Conservation (phyloP, 2,113 vertebrate genomes). For the Vanacampus margaritifer region DNA sequence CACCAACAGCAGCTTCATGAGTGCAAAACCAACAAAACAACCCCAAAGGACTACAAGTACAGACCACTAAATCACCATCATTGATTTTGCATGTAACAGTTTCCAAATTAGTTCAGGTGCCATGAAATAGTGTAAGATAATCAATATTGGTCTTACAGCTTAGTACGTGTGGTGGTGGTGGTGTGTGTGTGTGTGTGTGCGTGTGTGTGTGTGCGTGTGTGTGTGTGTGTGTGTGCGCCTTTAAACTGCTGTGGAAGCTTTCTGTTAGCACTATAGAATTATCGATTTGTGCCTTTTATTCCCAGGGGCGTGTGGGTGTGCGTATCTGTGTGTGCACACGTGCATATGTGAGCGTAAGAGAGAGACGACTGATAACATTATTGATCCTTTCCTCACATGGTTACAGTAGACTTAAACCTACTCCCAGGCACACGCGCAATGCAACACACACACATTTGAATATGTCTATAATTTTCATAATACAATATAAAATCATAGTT, state of each 20-base stretch:
- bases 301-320: conserved; percentile 9
- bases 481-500: not conserved
- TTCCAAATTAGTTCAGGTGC: conserved; percentile 32
- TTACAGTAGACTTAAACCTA: conserved; percentile 45
- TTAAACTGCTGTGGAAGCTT: conserved; percentile 55
- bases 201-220: conserved; percentile 9
- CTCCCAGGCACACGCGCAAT: not conserved
- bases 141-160: conserved; percentile 11
- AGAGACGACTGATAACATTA: conserved; percentile 30
- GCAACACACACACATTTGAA: conserved; percentile 6
- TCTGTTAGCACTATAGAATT: conserved; percentile 49
- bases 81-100: conserved; percentile 25
- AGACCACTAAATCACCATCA: conserved; percentile 7
- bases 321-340: conserved; percentile 2
- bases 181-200: conserved; percentile 7
- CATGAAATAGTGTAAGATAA: conserved; percentile 24
- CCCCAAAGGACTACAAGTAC: conserved; percentile 7
- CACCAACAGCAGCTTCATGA: not conserved
- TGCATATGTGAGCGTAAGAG: conserved; percentile 8
- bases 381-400: conserved; percentile 38
- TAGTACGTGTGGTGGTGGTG: too few species aligned
- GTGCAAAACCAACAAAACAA: conserved; percentile 2
- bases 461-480: not conserved
- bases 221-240: conserved; percentile 29
- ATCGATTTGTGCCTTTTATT: conserved; percentile 40